phyloP scores from a whole-genome alignment of 2,113 vertebrate species.

The Lampris megalopsis region DNA sequence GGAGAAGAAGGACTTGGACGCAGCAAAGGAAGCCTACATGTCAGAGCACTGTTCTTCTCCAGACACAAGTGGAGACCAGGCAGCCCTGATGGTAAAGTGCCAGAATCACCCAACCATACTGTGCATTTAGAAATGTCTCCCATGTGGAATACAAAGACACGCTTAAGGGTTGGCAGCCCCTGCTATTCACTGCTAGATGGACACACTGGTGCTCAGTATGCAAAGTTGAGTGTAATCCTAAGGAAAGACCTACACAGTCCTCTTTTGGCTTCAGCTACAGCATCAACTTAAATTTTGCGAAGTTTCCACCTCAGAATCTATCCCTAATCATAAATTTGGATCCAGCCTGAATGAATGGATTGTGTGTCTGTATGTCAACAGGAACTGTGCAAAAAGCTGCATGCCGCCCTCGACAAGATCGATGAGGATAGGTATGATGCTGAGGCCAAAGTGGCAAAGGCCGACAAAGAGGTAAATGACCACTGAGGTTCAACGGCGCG shows the following conservation, averaged over 20 bases:
- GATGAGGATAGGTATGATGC: conserved; percentile 96
- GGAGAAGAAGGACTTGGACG: background rate
- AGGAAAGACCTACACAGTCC: background rate
- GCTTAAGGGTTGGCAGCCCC: too few species aligned
- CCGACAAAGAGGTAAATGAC: conserved; percentile 88
- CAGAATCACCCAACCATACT: too few species aligned
- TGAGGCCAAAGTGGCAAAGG: conserved; percentile 88
- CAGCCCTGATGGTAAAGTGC: conserved; percentile 64
- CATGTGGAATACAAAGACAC: too few species aligned
- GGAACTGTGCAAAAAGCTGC: conserved; percentile 91
- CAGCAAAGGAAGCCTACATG: conserved; percentile 57
- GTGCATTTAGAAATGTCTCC: too few species aligned
- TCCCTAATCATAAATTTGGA: too few species aligned
- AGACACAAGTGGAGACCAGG: conserved; percentile 35
- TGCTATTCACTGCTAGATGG: too few species aligned
- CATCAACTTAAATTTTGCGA: too few species aligned
- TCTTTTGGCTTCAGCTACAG: too few species aligned
- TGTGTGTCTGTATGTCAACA: conserved; percentile 57
- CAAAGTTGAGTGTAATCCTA: background rate
- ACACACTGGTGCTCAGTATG: background rate
- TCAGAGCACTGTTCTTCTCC: conserved; percentile 32
- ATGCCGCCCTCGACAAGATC: conserved; percentile 85
- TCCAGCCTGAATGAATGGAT: background rate
- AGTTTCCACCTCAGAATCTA: too few species aligned
- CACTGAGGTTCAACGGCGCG: too few species aligned